Evolutionary conservation across 2,113 vertebrate species (phyloP), one percentile per base, ranked within the genome.

Genomic region (Sula dactylatra): DNA sequence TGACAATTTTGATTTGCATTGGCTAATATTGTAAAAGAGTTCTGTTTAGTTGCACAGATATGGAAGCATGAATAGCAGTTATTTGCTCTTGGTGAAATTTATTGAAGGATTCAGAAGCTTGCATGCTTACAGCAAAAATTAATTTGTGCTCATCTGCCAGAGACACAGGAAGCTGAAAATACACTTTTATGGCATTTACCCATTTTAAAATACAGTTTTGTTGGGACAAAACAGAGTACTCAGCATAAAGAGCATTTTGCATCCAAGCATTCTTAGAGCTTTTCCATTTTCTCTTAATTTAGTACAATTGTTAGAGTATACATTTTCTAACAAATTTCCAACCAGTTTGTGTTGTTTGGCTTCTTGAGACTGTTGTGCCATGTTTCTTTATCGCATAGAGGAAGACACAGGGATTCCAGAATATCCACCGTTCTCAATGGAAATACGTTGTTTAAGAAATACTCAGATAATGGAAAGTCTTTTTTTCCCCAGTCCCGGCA

Each of bases 11-110:
- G 11, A 69, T 94, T 95, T 95, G 26, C 58, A 94, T 79, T 90
- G 58, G 16, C 38, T 84, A 92, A 94, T 86, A 90, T 61, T 56
- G 70, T 72, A 80, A 65, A 78, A 67, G 40, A 42, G 6, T 88
- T 92, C n/a, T 88, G 15, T 95, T 79, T 92, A 76, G 59, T 9
- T 93, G 78, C 56, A 89, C n/a, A 71, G 55, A 36, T 56, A 83
- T 18, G 64, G 66, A 80, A 89, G 79, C 77, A 83, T 76, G 78
- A 94, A 86, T 19, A 86, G 52, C 31, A 79, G 44, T 86, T 94
- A 93, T 84, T 82, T 85, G 88, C 88, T 65, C 34, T 58, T 73
- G 62, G 78, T 92, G 74, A 96, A 92, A 95, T 82, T 96, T 73
- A 90, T 21, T 90, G 81, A 87, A 94, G 36, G 54, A 79, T 84